Conservation (phyloP, 2,888 invertebrate species). For the Suillia variegata region DNA sequence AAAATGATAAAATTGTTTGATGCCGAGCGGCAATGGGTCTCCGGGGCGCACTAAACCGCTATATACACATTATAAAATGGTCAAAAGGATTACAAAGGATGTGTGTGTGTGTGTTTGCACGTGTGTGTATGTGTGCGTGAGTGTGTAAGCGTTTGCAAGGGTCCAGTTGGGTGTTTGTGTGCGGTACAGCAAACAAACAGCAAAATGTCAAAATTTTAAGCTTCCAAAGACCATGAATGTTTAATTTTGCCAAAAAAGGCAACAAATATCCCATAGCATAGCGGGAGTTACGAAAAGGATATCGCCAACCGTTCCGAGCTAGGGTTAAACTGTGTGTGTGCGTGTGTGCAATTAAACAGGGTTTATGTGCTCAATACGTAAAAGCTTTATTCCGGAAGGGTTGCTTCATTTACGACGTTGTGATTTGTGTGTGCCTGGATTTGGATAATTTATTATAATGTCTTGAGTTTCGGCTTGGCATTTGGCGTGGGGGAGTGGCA, state of each 20-base stretch:
- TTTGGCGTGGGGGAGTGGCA: background rate
- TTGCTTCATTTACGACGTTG: conserved; percentile 44
- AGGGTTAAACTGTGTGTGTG: conserved; percentile 1
- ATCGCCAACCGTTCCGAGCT: background rate
- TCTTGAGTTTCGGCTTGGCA: background rate
- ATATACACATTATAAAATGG: conserved; percentile 62
- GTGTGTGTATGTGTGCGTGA: background rate
- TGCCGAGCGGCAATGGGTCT: conserved; percentile 52
- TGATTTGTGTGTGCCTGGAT: conserved; percentile 50
- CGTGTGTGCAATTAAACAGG: conserved; percentile 28
- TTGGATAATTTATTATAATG: conserved; percentile 23
- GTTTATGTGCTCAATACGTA: conserved; percentile 22
- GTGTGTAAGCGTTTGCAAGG: too few relatives aligned
- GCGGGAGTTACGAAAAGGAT: background rate
- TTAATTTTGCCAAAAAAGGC: conserved; percentile 41
- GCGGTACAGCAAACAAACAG: conserved; percentile 39
- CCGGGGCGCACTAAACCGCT: conserved; percentile 58
- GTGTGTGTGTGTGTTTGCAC: conserved; percentile 28
- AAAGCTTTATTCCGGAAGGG: conserved; percentile 36
- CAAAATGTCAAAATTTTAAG: conserved; percentile 50
- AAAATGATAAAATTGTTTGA: conserved; percentile 60
- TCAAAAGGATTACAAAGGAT: conserved; percentile 49
- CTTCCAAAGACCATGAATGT: conserved; percentile 46
- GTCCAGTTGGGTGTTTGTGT: conserved; percentile 10
- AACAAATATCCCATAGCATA: too few relatives aligned